These are phyloP conservation scores for Steinernema hermaphroditum DNA, from an alignment of 2,888 invertebrate genomes.

Conservation along the genomic window DNA sequence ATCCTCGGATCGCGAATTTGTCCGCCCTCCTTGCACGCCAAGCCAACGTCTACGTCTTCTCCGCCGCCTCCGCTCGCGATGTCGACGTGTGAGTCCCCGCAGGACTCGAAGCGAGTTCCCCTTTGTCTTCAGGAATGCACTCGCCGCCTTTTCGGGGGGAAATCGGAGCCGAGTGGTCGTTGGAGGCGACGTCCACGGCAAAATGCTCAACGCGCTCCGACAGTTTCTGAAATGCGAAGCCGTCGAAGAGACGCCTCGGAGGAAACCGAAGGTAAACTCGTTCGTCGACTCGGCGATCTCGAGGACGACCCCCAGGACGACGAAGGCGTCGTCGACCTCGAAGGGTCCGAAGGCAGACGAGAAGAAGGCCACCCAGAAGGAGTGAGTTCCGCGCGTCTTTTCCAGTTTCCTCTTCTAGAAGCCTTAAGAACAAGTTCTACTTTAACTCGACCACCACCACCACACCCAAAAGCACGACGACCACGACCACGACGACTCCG, in stretches of 20 bases:
- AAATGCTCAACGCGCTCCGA: neutral
- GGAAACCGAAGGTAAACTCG: neutral
- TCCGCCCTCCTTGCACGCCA: neutral
- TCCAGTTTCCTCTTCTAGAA: too few species aligned
- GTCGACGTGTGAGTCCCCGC: neutral
- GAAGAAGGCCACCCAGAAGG: neutral
- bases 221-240: neutral
- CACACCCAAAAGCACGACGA: slow-evolving; percentile 10
- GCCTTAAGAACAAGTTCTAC: neutral
- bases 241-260: neutral
- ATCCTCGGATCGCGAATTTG: neutral
- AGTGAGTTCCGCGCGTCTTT: neutral
- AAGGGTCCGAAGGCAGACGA: neutral
- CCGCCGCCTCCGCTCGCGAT: neutral
- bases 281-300: neutral
- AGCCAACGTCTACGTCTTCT: neutral
- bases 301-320: neutral
- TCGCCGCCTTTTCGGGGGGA: neutral
- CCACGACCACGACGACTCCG: slow-evolving; percentile 18
- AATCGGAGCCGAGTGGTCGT: neutral
- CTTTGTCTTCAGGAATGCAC: neutral
- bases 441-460: neutral
- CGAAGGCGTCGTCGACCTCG: neutral
- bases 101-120: neutral
- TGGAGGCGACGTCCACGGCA: slow-evolving; percentile 25